Conservation (phyloP, 1,140 invertebrate species). For the Neuroterus valhalla region DNA sequence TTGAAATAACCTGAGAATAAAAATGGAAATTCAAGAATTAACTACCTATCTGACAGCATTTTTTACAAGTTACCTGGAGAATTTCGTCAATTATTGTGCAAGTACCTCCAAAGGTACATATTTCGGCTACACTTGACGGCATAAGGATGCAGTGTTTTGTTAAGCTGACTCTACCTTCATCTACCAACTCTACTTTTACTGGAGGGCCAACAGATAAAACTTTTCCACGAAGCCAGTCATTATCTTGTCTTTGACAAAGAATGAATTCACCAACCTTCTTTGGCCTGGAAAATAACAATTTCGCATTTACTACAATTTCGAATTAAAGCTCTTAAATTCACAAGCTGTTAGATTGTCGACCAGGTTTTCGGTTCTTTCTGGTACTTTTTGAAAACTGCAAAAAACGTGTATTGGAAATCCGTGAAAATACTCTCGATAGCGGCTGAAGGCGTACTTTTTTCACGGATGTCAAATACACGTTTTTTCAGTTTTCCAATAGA, state of each 20-base stretch:
- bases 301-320: neutral
- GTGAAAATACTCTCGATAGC: too few species aligned
- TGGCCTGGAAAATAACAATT: slow-evolving; percentile 50
- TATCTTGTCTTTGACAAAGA: slow-evolving; percentile 44
- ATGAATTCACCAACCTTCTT: slow-evolving; percentile 54
- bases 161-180: slow-evolving; percentile 53
- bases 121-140: slow-evolving; percentile 39
- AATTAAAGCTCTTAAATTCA: too few species aligned
- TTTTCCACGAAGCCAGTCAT: slow-evolving; percentile 62
- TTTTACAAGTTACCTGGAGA: neutral
- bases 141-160: slow-evolving; percentile 40
- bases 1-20: too few species aligned
- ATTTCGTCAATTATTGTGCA: slow-evolving; percentile 44
- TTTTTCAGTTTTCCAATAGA: too few species aligned
- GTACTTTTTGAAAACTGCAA: too few species aligned
- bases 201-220: slow-evolving; percentile 43
- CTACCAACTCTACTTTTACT: slow-evolving; percentile 53
- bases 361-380: too few species aligned
- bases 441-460: too few species aligned
- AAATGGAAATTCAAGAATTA: slow-evolving; percentile 47
- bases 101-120: slow-evolving; percentile 46
- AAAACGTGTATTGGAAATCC: too few species aligned
- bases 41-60: slow-evolving; percentile 39
- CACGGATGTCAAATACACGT: too few species aligned
- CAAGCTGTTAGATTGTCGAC: too few species aligned